Conservation (phyloP, 1,140 invertebrate genomes). For the Paracyclopina nana region DNA sequence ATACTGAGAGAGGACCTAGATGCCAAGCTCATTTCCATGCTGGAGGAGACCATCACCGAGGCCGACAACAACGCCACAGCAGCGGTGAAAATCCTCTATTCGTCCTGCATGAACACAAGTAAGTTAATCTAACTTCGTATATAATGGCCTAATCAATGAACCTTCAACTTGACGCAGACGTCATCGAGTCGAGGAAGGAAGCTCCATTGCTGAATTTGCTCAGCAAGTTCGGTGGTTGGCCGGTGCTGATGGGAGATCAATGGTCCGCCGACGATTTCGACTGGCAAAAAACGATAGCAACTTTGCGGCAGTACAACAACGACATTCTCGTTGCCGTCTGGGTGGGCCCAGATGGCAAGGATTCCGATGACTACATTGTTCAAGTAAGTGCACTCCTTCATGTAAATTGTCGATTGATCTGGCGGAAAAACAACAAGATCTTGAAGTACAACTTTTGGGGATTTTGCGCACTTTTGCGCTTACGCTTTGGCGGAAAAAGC, state of each 20-base stretch:
- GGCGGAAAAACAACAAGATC: too few species aligned
- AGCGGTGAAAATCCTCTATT: slow-evolving; percentile 11
- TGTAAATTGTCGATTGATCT: too few species aligned
- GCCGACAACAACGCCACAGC: neutral
- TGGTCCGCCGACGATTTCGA: slow-evolving; percentile 14
- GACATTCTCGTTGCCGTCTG: slow-evolving; percentile 59
- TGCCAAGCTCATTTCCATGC: slow-evolving; percentile 1
- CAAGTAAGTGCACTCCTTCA: too few species aligned
- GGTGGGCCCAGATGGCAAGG: slow-evolving; percentile 70
- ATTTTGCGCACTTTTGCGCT: too few species aligned
- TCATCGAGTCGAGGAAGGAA: slow-evolving; percentile 3
- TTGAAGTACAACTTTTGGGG: too few species aligned
- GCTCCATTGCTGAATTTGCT: slow-evolving; percentile 14
- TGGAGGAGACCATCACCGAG: neutral
- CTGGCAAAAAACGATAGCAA: slow-evolving; percentile 9
- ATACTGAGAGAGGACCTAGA: slow-evolving; percentile 13
- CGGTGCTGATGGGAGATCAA: slow-evolving; percentile 5
- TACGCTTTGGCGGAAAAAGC: too few species aligned
- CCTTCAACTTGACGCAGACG: neutral
- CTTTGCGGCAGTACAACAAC: slow-evolving; percentile 53
- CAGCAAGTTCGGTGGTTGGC: slow-evolving; percentile 16
- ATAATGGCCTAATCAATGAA: neutral
- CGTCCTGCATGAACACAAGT: slow-evolving; percentile 15
- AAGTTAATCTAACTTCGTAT: neutral
- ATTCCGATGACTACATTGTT: slow-evolving; percentile 62